These are phyloP conservation scores for Microctenopoma lineatum DNA, from an alignment of 2,797 vertebrate genomes.

Conservation along the genomic window DNA sequence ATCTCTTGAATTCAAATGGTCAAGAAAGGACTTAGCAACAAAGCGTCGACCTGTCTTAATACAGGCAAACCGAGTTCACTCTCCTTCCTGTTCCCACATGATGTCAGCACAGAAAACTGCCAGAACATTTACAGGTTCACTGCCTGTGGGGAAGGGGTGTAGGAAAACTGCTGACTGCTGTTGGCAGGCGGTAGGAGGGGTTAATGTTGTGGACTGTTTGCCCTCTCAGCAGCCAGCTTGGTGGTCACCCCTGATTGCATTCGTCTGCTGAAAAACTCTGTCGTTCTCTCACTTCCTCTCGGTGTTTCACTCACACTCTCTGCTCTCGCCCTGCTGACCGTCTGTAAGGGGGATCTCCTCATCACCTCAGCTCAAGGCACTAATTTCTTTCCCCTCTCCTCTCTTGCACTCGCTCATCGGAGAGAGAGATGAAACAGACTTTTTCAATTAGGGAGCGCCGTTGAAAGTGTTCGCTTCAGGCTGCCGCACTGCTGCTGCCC, in stretches of 20 bases:
- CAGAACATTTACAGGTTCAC: conserved; percentile 46
- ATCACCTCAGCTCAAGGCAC: conserved; percentile 45
- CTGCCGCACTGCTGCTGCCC: conserved; percentile 63
- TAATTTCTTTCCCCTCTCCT: conserved; percentile 16
- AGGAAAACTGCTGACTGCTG: conserved; percentile 79
- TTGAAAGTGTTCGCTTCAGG: conserved; percentile 71
- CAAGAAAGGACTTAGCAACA: too few species aligned
- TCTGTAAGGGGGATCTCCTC: conserved; percentile 45
- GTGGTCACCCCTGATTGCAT: conserved; percentile 70
- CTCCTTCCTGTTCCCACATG: conserved; percentile 43
- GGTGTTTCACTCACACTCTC: conserved; percentile 25
- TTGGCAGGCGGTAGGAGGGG: conserved; percentile 78
- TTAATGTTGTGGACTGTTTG: conserved; percentile 70
- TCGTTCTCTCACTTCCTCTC: conserved; percentile 37
- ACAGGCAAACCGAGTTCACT: too few species aligned
- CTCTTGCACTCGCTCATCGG: conserved; percentile 39
- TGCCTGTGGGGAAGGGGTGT: conserved; percentile 41
- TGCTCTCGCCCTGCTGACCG: conserved; percentile 35
- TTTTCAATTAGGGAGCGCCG: conserved; percentile 81
- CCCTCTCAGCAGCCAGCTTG: conserved; percentile 63
- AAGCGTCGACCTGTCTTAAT: too few species aligned
- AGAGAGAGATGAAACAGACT: conserved; percentile 74
- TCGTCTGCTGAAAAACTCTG: conserved; percentile 50
- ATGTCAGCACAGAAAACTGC: conserved; percentile 50
- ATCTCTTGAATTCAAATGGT: background rate